Conservation (phyloP, 2,113 vertebrate genomes). For the Rhineura floridana region DNA sequence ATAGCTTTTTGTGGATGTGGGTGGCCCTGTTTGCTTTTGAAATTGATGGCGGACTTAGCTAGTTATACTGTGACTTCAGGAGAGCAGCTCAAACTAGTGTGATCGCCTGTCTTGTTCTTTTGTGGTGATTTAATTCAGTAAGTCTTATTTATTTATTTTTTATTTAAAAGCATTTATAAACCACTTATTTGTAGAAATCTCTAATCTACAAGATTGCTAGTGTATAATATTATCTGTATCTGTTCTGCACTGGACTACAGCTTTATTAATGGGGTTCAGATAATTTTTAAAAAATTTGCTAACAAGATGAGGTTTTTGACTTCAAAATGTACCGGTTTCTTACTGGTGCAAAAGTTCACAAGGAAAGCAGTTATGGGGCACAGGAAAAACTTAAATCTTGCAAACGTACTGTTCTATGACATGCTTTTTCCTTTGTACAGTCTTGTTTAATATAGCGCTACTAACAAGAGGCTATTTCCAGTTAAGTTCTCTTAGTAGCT, state of each 20-base stretch:
- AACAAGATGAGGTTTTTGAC: neutral
- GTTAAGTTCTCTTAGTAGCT: neutral
- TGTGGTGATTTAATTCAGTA: neutral
- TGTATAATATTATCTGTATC: neutral
- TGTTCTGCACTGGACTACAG: neutral
- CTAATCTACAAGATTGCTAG: neutral
- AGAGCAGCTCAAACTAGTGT: neutral
- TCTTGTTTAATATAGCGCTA: neutral
- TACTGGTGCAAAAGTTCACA: constrained; percentile 55
- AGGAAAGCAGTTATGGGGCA: neutral
- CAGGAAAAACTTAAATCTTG: constrained; percentile 26
- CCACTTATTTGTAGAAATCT: neutral
- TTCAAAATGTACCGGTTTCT: neutral
- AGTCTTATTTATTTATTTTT: too few species aligned
- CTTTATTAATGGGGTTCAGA: neutral
- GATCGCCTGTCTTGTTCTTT: neutral
- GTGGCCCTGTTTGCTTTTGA: neutral
- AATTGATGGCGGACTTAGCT: too few species aligned
- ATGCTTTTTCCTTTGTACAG: neutral
- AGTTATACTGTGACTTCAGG: neutral
- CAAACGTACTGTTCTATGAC: rapidly evolving
- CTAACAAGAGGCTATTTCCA: constrained; percentile 43
- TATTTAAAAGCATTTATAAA: neutral
- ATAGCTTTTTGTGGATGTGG: neutral
- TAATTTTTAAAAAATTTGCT: neutral